Evolutionary conservation across 92 coral and sea anemone species (phyloP), one percentile per base, ranked within the genome.

Genomic region (Phenganax marumi): DNA sequence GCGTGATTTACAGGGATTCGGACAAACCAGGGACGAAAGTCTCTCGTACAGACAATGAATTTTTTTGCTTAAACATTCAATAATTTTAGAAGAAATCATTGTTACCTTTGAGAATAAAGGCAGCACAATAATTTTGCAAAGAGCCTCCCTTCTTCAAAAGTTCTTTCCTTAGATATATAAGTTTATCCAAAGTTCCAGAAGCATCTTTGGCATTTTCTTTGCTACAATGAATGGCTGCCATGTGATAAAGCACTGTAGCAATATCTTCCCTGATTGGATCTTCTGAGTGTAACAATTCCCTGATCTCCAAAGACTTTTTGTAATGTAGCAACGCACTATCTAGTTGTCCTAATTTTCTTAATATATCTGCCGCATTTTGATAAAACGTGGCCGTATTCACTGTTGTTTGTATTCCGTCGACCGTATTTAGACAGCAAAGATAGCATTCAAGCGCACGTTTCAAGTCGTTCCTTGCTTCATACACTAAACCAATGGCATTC

Each of bases 111-210:
- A 75, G 80, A 75, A 52, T 22, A 8, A 52, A 8, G 3, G 65
- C 80, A 2, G 80, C 80, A 52, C 9, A 16, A 75, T 75, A 75
- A 75, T 75, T 75, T 14, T 75, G 80, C 80, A 75, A 75, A 9
- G 64, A 10, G 16, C 39, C 13, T 10, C 65, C 64, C 6, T 75
- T 52, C 80, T 75, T 75, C 3, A 75, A 43, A 75, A 75, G 80
- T 12, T 68, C 39, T 68, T 25, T 21, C 47, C 74, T 68, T 22
- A 68, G 7, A 17, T 10, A 8, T 68, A 68, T 22, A 8, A 68
- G 74, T 33, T 68, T 68, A 8, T 68, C 74, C 47, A 68, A 25
- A 22, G 74, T 68, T 23, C 39, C 74, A 33, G 46, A 21, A 13
- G 74, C 74, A 10, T 68, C 46, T 8, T 21, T 33, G 74, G 46